Percentiles rank a stretch among this genome's conserved stretches.
Evolutionary conservation across 2,888 invertebrate species (phyloP).

Genomic region (Pseudoips prasinana): DNA sequence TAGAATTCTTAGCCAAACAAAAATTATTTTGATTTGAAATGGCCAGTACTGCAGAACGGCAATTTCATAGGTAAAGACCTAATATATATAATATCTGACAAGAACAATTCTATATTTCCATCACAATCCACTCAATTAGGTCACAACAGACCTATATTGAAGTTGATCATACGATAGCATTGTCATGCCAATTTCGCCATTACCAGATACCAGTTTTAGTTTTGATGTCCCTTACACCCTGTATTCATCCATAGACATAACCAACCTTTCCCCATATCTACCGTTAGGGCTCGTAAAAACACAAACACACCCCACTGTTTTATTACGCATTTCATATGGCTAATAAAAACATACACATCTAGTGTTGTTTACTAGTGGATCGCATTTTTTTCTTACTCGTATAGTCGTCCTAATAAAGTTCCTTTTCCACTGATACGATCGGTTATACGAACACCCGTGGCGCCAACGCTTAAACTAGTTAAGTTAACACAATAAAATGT

Average conservation of each 20-base stretch:
- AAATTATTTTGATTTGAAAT: too few species aligned
- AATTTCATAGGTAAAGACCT: too few species aligned
- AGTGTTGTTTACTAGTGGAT: slow-evolving; percentile 26
- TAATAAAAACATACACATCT: slow-evolving; percentile 40
- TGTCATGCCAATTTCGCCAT: too few species aligned
- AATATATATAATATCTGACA: too few species aligned
- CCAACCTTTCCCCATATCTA: slow-evolving; percentile 6
- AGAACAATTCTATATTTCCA: too few species aligned
- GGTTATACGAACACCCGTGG: slow-evolving; percentile 51
- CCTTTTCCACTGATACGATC: slow-evolving; percentile 12
- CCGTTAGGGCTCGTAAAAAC: slow-evolving; percentile 42
- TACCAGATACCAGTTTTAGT: too few species aligned
- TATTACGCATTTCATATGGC: slow-evolving; percentile 51
- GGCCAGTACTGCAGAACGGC: too few species aligned
- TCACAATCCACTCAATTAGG: too few species aligned
- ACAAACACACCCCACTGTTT: slow-evolving; percentile 48
- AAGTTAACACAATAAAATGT: slow-evolving; percentile 79
- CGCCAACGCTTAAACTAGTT: slow-evolving; percentile 67
- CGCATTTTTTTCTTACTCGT: slow-evolving; percentile 18
- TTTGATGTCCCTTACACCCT: too few species aligned
- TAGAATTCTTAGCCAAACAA: too few species aligned
- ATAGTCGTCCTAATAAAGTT: slow-evolving; percentile 20
- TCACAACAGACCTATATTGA: too few species aligned
- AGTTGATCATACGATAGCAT: too few species aligned
- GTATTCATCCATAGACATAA: slow-evolving; percentile 19